Percentiles rank a stretch among this genome's conserved stretches.
phyloP scores from a whole-genome alignment of 2,888 invertebrate genomes.

The Isotomurus palustris region DNA sequence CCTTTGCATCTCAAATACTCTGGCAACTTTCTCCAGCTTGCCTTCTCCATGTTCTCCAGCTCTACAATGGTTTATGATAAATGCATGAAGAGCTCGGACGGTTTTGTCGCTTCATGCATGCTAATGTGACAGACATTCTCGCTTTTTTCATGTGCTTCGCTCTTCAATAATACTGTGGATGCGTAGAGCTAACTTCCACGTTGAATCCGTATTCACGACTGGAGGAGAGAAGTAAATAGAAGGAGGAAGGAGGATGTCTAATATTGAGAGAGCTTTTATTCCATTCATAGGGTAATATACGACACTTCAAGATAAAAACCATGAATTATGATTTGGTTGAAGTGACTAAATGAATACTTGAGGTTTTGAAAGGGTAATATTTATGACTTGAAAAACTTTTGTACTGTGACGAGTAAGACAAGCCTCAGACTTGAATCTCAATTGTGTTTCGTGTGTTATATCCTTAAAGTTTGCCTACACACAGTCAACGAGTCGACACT shows the following conservation, averaged over 20 bases:
- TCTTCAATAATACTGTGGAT: too few species aligned
- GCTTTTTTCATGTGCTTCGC: slow-evolving; percentile 39
- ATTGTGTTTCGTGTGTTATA: too few species aligned
- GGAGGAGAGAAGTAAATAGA: too few species aligned
- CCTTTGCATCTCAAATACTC: too few species aligned
- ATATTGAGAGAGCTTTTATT: slow-evolving; percentile 1
- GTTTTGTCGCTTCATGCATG: slow-evolving; percentile 46
- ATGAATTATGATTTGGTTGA: slow-evolving; percentile 38
- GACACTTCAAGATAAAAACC: slow-evolving; percentile 25
- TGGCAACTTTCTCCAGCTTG: slow-evolving; percentile 3
- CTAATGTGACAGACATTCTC: slow-evolving; percentile 46
- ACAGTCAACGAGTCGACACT: too few species aligned
- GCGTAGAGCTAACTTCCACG: too few species aligned
- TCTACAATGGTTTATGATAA: neutral
- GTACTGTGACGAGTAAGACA: too few species aligned
- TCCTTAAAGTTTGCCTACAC: too few species aligned
- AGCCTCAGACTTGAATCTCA: too few species aligned
- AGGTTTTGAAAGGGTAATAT: slow-evolving; percentile 9
- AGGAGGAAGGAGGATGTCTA: too few species aligned
- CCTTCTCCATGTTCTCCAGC: slow-evolving; percentile 1
- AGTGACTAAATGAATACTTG: slow-evolving; percentile 17
- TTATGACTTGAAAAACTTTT: slow-evolving; percentile 19
- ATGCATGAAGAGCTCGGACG: slow-evolving; percentile 34
- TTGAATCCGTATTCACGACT: too few species aligned
- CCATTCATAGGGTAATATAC: slow-evolving; percentile 2